These are phyloP conservation scores for Prinia subflava DNA, from an alignment of 2,113 vertebrate species.

Conservation along the genomic window DNA sequence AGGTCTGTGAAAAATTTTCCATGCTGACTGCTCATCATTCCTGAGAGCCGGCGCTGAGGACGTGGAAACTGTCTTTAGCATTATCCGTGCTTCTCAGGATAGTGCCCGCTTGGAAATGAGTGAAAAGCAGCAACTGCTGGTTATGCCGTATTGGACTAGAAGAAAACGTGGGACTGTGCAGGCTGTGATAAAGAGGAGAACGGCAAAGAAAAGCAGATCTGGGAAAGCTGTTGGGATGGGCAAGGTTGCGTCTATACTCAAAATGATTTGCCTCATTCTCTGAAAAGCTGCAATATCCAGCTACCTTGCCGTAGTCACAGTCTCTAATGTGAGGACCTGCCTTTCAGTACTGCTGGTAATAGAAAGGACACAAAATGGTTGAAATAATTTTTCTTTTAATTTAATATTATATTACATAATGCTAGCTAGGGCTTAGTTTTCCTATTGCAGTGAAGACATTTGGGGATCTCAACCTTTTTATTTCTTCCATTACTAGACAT, in stretches of 20 bases:
- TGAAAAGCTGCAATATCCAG: not conserved
- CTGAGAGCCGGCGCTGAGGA: not conserved
- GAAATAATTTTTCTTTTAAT: not conserved
- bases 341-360: not conserved
- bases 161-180: not conserved
- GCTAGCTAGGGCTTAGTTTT: not conserved
- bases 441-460: not conserved
- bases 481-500: not conserved
- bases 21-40: not conserved
- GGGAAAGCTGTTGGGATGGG: not conserved
- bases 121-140: not conserved
- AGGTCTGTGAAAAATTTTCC: constrained; percentile 37
- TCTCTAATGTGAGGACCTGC: rapidly evolving
- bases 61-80: not conserved
- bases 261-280: not conserved
- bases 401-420: not conserved
- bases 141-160: not conserved
- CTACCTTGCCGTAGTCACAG: not conserved
- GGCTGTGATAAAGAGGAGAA: not conserved
- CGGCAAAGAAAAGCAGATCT: not conserved
- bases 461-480: not conserved
- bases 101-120: not conserved
- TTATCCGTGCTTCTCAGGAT: not conserved
- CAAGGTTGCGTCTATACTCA: not conserved
- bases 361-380: not conserved